Percentiles rank a stretch among this genome's conserved stretches.
These are phyloP conservation scores for Onychomys arenicola DNA, from an alignment of 2,797 vertebrate genomes.

Conservation along the genomic window DNA sequence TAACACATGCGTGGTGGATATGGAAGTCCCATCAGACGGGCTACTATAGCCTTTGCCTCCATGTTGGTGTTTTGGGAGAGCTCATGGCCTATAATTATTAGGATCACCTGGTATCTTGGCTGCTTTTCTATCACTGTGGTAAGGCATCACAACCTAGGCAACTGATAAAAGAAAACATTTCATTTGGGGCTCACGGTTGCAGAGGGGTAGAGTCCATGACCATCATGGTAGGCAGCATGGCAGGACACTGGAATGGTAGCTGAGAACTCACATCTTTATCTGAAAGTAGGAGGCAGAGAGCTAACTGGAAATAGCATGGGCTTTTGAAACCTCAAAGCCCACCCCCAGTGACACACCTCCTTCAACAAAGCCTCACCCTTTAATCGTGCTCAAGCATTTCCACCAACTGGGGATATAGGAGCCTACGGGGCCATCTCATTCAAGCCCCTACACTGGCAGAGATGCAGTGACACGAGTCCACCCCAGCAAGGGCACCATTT, in stretches of 20 bases:
- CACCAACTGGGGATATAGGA: not conserved
- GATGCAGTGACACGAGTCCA: not conserved
- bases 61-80: not conserved
- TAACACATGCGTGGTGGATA: not conserved
- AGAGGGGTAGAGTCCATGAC: not conserved
- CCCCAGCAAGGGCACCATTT: too few species aligned
- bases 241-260: not conserved
- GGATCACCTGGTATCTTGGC: not conserved
- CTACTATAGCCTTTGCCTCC: not conserved
- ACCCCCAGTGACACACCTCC: not conserved
- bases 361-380: not conserved
- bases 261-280: not conserved
- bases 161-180: slow-evolving; percentile 1
- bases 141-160: not conserved
- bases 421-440: not conserved
- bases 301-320: not conserved
- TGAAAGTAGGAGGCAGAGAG: not conserved
- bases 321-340: not conserved
- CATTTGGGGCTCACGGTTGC: not conserved
- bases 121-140: not conserved
- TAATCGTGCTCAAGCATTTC: not conserved
- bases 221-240: not conserved
- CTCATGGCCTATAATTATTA: not conserved
- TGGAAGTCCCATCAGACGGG: not conserved
- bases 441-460: not conserved